Evolutionary conservation across 2,888 invertebrate species (phyloP).

Genomic region (Amiota minor): DNA sequence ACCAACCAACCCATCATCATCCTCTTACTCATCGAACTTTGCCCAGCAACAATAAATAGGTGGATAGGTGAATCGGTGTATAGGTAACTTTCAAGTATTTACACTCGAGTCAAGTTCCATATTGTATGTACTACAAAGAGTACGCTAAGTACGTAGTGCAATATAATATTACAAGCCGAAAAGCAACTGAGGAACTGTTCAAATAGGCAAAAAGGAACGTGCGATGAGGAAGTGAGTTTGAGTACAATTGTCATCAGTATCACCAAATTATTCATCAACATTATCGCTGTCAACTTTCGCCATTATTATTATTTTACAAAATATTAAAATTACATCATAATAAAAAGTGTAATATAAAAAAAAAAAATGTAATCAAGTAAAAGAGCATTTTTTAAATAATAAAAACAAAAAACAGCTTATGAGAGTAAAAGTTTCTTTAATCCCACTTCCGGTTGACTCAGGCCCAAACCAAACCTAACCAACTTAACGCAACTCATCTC

Average conservation of each 20-base stretch:
- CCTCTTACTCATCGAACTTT: too few species aligned
- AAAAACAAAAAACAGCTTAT: constrained; percentile 17
- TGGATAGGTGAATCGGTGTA: too few species aligned
- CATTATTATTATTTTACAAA: not conserved
- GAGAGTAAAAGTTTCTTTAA: constrained; percentile 22
- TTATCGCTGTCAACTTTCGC: not conserved
- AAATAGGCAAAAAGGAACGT: not conserved
- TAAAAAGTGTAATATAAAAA: constrained; percentile 12
- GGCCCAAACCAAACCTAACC: too few species aligned
- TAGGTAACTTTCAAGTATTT: too few species aligned
- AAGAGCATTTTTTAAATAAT: constrained; percentile 5
- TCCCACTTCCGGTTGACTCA: constrained; percentile 17
- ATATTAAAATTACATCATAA: constrained; percentile 27
- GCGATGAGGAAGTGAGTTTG: not conserved
- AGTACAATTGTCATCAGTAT: not conserved
- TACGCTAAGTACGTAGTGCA: too few species aligned
- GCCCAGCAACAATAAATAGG: not conserved
- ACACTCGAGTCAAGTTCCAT: too few species aligned
- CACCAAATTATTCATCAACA: not conserved
- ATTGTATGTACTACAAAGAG: too few species aligned
- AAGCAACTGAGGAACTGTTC: not conserved
- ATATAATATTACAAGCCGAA: not conserved
- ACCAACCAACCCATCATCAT: not conserved
- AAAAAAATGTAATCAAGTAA: not conserved
- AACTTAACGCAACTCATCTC: not conserved